Percentiles rank a stretch among this genome's conserved stretches.
Evolutionary conservation across 2,888 invertebrate genomes (phyloP).

Genomic region (Mythimna albipuncta): DNA sequence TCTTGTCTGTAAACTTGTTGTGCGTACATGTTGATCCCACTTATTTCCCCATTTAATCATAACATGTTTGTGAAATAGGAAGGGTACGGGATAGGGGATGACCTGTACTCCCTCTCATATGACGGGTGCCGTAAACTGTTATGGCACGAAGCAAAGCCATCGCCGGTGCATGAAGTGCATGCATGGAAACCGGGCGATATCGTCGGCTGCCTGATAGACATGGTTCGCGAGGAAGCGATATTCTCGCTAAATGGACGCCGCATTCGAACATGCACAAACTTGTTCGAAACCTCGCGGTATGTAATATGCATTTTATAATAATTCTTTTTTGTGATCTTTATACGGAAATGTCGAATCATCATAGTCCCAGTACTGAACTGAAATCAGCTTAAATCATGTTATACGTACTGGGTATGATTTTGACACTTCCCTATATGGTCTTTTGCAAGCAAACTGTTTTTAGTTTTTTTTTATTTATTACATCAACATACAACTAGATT

Average conservation of each 20-base stretch:
- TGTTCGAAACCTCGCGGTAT: constrained; percentile 95
- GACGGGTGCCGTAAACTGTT: constrained; percentile 97
- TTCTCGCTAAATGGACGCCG: constrained; percentile 96
- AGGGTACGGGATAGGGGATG: constrained; percentile 98
- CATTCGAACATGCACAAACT: constrained; percentile 93
- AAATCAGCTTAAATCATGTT: background rate
- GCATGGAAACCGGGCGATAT: constrained; percentile 96
- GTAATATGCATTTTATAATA: constrained; percentile 10
- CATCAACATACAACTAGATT: background rate
- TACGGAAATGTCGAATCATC: background rate
- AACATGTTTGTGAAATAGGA: constrained; percentile 90
- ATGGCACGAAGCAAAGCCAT: constrained; percentile 96
- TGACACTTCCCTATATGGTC: background rate
- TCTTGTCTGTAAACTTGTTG: background rate
- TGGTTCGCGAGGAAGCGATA: constrained; percentile 93
- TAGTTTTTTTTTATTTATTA: background rate
- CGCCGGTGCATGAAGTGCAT: constrained; percentile 90
- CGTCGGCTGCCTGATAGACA: constrained; percentile 96
- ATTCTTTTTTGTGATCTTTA: background rate
- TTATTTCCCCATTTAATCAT: background rate
- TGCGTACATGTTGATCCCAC: background rate
- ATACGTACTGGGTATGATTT: background rate
- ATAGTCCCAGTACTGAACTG: background rate
- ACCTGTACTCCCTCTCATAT: constrained; percentile 96
- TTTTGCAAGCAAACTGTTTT: background rate